phyloP scores from a whole-genome alignment of 2,113 vertebrate genomes.

The Procavia capensis region DNA sequence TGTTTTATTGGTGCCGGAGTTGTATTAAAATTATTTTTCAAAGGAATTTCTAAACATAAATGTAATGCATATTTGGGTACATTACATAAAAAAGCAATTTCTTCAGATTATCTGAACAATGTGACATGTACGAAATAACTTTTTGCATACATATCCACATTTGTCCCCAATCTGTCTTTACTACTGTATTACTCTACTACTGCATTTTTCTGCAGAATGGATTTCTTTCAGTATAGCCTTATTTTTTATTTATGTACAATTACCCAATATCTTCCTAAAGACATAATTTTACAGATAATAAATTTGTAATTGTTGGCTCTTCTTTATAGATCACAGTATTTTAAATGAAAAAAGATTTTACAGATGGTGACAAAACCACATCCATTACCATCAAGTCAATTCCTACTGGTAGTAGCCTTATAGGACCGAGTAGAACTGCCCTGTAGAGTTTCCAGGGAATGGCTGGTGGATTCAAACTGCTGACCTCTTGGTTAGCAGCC shows the following conservation, averaged over 20 bases:
- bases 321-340: background rate
- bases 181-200: background rate
- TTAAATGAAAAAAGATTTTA: background rate
- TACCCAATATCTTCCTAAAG: background rate
- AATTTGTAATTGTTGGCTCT: background rate
- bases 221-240: background rate
- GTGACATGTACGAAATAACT: background rate
- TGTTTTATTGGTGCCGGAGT: background rate
- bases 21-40: background rate
- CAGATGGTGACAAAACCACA: background rate
- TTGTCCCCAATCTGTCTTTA: background rate
- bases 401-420: too few relatives aligned
- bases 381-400: too few relatives aligned
- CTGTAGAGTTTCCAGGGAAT: too few relatives aligned
- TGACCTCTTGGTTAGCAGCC: too few relatives aligned
- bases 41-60: background rate
- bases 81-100: background rate
- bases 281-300: background rate
- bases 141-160: background rate
- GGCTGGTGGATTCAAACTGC: too few relatives aligned
- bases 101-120: background rate
- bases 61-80: background rate
- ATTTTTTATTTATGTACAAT: background rate
- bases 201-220: background rate
- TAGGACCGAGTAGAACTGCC: too few relatives aligned